Percentiles rank a stretch among this genome's conserved stretches.
Evolutionary conservation across 2,113 vertebrate genomes (phyloP).

Genomic region (Rhombomys opimus): DNA sequence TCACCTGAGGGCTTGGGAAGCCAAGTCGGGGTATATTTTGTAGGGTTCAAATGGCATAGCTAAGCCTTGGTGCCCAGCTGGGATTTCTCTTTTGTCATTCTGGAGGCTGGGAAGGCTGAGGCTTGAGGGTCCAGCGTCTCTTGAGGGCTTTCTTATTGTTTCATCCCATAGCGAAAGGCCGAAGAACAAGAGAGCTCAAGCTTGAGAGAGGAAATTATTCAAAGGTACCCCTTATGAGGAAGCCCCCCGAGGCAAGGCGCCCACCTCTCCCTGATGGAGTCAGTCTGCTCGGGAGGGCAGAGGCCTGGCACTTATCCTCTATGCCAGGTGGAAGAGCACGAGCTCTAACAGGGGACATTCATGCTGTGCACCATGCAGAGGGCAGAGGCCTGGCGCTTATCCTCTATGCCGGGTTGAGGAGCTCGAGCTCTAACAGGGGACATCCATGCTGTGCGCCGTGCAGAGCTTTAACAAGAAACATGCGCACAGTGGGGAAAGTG

Average conservation of each 20-base stretch:
- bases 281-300: background rate
- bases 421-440: background rate
- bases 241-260: background rate
- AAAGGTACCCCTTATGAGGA: background rate
- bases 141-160: no score
- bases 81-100: background rate
- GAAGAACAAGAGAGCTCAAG: background rate
- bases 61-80: fast-evolving
- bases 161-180: background rate
- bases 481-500: background rate
- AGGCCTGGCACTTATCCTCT: no score
- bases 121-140: background rate
- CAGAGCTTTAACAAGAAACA: background rate
- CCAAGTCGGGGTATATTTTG: background rate
- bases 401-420: no score
- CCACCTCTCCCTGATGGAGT: background rate
- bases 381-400: no score
- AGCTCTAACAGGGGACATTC: background rate
- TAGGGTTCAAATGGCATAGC: no score
- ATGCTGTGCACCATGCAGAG: no score
- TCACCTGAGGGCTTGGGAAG: background rate
- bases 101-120: background rate
- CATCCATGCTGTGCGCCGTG: no score
- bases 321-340: background rate
- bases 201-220: no score